These are phyloP conservation scores for Malacosoma neustria DNA, from an alignment of 2,888 invertebrate species.

Conservation along the genomic window DNA sequence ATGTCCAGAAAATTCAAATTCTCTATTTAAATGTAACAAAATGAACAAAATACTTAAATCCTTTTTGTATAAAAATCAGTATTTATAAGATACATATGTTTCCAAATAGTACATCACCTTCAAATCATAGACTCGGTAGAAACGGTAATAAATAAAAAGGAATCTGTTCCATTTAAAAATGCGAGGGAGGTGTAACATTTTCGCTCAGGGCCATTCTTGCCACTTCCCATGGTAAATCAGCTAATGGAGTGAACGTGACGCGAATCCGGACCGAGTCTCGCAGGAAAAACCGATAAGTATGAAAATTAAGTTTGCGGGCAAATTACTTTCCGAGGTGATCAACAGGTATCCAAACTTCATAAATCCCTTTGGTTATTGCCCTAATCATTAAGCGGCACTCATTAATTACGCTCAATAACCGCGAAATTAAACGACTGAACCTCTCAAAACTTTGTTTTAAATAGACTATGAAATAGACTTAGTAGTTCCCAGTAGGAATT, in stretches of 20 bases:
- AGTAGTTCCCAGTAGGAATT: no score
- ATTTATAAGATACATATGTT: no score
- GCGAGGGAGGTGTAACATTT: constrained; percentile 22
- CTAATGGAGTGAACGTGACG: constrained; percentile 49
- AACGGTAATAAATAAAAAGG: constrained; percentile 2
- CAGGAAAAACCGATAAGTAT: constrained; percentile 28
- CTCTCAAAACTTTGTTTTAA: neutral
- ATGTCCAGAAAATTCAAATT: no score
- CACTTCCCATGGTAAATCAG: constrained; percentile 48
- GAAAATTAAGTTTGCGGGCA: constrained; percentile 32
- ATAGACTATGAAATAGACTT: no score
- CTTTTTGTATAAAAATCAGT: no score
- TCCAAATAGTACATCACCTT: no score
- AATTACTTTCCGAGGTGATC: constrained; percentile 33
- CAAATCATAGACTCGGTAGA: no score
- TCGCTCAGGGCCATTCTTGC: constrained; percentile 23
- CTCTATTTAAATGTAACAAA: no score
- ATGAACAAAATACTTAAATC: no score
- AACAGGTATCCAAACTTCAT: constrained; percentile 28
- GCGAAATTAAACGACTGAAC: neutral
- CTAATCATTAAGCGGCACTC: neutral
- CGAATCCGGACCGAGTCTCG: constrained; percentile 22
- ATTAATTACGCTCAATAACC: neutral
- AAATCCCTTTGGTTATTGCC: constrained; percentile 2
- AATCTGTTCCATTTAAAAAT: constrained; percentile 14